phyloP scores from a whole-genome alignment of 2,113 vertebrate genomes.

The Pluvialis apricaria region DNA sequence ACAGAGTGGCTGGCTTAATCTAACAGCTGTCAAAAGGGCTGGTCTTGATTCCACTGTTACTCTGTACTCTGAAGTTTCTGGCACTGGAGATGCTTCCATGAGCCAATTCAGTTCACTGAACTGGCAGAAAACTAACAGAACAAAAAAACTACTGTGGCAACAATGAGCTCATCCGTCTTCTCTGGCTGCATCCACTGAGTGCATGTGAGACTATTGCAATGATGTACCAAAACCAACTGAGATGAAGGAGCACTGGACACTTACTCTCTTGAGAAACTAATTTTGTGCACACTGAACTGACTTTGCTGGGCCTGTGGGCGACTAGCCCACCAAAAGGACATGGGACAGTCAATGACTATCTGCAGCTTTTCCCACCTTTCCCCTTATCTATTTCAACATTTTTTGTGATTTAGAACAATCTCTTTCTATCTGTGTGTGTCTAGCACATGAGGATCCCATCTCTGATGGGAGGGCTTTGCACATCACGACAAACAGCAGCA shows the following conservation, averaged over 20 bases:
- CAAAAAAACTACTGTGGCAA: not conserved
- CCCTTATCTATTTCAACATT: not conserved
- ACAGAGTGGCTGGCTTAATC: not conserved
- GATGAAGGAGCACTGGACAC: not conserved
- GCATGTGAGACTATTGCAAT: not conserved
- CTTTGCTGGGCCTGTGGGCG: rapidly evolving
- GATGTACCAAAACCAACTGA: not conserved
- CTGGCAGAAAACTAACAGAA: not conserved
- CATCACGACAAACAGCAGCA: not conserved
- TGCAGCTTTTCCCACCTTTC: not conserved
- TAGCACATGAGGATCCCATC: not conserved
- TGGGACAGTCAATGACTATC: not conserved
- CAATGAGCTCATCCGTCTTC: not conserved
- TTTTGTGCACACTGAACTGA: not conserved
- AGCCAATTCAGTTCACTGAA: not conserved
- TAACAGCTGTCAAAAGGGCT: not conserved
- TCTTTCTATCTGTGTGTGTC: not conserved
- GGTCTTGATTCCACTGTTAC: not conserved
- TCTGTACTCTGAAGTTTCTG: not conserved
- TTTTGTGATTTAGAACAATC: not conserved
- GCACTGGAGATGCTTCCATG: not conserved
- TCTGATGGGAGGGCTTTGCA: not conserved
- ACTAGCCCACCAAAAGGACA: not conserved
- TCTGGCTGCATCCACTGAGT: not conserved
- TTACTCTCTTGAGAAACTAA: not conserved